Base-by-base conservation (phyloP, 2,888 invertebrate genomes). In the Cancer borealis region DNA sequence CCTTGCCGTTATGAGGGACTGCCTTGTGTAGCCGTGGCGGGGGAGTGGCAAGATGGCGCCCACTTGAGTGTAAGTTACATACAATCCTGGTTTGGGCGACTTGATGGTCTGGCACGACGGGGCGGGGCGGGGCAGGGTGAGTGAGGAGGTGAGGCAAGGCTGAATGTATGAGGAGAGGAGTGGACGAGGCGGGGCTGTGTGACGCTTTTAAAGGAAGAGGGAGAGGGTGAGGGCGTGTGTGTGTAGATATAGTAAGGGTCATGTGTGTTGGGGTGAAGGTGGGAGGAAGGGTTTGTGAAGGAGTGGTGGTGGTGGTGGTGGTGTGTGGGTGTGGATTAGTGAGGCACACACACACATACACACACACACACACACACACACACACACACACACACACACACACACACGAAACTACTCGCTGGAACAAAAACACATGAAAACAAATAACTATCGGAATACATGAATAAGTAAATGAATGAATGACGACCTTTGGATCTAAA, bases 291-390 rank as follows among this genome's bases (percentile, higher is more conserved):
- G 66, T 17, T 66, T 4, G 66, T 66, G 66, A n/a, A 66, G 66
- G 66, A n/a, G 3, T 17, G 14, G 66, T 66, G 66, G 66, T 66
- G 66, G 66, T n/a, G 66, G 66, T 66, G n/a, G 66, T 66, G n/a
- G n/a, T 21, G n/a, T 21, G n/a, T 66, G 66, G n/a, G 14, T 21
- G 66, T 66, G 66, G 66, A 66, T 6, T 21, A 21, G 66, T 66
- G 66, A n/a, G 14, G 21, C 79, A 79, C 30, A 79, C 30, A 79
- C 73, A 73, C 66, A 66, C 66, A 66, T n/a, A 73, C 73, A 73
- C 73, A 73, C 73, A 73, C 73, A 73, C 73, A 79, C 79, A 79
- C 79, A 79, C 79, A 79, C 79, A 79, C 30, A 79, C 79, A 79
- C 79, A 79, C 30, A 79, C 79, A 79, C 30, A 79, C 3, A 30